Percentiles rank a stretch among this genome's conserved stretches.
Conservation (phyloP, 2,797 vertebrate genomes). For the Odontamblyopus rebecca region DNA sequence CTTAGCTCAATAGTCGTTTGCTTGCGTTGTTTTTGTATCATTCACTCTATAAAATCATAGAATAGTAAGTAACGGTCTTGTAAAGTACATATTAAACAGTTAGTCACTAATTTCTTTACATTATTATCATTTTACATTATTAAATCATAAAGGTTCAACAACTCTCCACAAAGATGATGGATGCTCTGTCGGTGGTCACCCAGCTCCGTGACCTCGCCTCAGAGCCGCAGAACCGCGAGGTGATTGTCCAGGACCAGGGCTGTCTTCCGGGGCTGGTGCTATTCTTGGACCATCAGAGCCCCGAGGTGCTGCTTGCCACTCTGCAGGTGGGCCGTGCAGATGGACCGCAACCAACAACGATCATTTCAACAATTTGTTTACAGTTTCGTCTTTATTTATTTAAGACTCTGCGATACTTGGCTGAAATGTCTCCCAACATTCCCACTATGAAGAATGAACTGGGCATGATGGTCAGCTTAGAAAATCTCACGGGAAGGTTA, state of each 20-base stretch:
- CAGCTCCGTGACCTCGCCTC: conserved; percentile 80
- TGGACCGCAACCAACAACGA: neutral
- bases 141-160: neutral
- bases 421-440: conserved; percentile 74
- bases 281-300: conserved; percentile 77
- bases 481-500: conserved; percentile 72
- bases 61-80: neutral
- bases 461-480: conserved; percentile 82
- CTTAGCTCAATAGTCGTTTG: neutral
- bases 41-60: too few relatives aligned
- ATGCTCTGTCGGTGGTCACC: conserved; percentile 76
- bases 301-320: conserved; percentile 72
- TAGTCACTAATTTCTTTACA: neutral
- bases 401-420: conserved; percentile 79
- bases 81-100: neutral
- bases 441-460: conserved; percentile 78
- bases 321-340: conserved; percentile 65
- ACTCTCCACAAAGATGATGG: conserved; percentile 61
- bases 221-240: conserved; percentile 78
- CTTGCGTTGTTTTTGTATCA: neutral
- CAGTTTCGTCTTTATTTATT: conserved; percentile 1
- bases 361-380: too few relatives aligned
- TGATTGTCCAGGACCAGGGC: conserved; percentile 80
- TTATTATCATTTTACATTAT: neutral
- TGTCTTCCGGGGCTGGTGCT: conserved; percentile 80